Evolutionary conservation across 2,888 invertebrate species (phyloP).

Genomic region (Ethmia dodecea): DNA sequence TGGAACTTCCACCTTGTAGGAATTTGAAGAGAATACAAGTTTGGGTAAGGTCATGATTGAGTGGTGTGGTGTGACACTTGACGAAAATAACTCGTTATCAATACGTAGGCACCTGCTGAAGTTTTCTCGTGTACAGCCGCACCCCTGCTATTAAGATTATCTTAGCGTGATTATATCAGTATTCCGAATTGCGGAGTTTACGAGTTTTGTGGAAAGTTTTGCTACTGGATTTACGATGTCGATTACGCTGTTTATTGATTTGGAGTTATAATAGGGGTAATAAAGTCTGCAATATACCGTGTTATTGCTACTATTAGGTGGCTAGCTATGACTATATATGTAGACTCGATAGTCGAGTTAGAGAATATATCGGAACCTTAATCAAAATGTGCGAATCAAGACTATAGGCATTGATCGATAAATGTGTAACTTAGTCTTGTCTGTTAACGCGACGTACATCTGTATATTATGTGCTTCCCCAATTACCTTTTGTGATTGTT

Average conservation of each 20-base stretch:
- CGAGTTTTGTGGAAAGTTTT: neutral
- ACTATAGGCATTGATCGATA: too few relatives aligned
- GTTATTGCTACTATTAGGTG: too few relatives aligned
- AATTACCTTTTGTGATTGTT: too few relatives aligned
- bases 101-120: constrained; percentile 31
- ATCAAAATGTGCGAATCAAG: too few relatives aligned
- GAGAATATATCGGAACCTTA: too few relatives aligned
- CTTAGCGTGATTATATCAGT: constrained; percentile 35
- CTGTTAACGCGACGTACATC: too few relatives aligned
- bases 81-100: constrained; percentile 41
- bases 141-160: constrained; percentile 64
- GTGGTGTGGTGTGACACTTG: constrained; percentile 29
- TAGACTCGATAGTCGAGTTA: too few relatives aligned
- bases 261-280: too few relatives aligned
- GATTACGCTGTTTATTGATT: constrained; percentile 2
- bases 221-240: neutral
- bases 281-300: too few relatives aligned
- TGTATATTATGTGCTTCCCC: too few relatives aligned
- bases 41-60: constrained; percentile 18
- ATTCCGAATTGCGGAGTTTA: constrained; percentile 31
- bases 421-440: too few relatives aligned
- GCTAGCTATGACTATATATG: too few relatives aligned
- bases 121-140: constrained; percentile 31
- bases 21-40: constrained; percentile 5
- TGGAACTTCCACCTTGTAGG: constrained; percentile 3